Evolutionary conservation across 1,140 invertebrate species (phyloP).

Genomic region (Lethocerus indicus): DNA sequence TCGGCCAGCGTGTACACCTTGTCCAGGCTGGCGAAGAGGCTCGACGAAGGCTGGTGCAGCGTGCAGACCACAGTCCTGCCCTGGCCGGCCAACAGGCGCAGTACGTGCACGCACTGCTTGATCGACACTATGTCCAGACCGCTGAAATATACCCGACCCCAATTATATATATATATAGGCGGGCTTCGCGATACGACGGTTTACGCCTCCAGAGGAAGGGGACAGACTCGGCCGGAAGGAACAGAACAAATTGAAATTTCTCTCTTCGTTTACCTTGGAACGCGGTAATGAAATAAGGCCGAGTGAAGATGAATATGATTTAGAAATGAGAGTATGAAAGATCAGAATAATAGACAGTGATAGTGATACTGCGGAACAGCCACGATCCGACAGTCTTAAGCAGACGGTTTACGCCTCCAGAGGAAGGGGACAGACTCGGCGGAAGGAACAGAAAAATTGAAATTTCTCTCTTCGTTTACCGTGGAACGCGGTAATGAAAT

Average conservation of each 20-base stretch:
- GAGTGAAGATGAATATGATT: background rate
- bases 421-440: background rate
- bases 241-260: background rate
- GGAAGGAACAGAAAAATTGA: background rate
- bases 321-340: background rate
- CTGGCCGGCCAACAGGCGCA: constrained; percentile 26
- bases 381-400: too few species aligned
- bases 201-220: background rate
- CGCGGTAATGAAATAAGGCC: background rate
- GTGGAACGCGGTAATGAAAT: background rate
- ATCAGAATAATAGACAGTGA: too few species aligned
- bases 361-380: too few species aligned
- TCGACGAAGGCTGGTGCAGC: constrained; percentile 49
- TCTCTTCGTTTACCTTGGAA: background rate
- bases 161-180: background rate
- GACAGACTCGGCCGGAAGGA: background rate
- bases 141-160: constrained; percentile 22
- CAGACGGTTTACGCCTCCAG: background rate
- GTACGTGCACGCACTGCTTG: constrained; percentile 33
- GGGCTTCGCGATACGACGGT: background rate
- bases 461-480: background rate
- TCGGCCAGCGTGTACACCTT: constrained; percentile 37
- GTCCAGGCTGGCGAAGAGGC: constrained; percentile 44
- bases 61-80: constrained; percentile 45
- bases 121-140: constrained; percentile 41